These are phyloP conservation scores for Drosophila kambysellisi DNA, from an alignment of 2,888 invertebrate species.

Conservation along the genomic window DNA sequence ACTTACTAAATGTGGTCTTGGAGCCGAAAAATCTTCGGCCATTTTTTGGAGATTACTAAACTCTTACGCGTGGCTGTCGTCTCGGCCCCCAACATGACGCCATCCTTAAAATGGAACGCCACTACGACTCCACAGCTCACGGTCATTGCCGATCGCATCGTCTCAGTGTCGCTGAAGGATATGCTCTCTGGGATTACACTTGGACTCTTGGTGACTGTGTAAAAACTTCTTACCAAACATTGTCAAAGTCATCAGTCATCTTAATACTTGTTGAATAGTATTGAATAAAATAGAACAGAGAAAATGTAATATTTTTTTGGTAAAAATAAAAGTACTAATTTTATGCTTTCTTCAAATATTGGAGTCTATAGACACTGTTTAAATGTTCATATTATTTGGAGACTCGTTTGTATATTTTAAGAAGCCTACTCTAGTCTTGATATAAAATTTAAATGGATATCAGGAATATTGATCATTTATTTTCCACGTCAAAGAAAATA, in stretches of 20 bases:
- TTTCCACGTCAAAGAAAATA: background rate
- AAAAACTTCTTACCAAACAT: background rate
- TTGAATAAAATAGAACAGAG: background rate
- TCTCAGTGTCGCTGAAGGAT: background rate
- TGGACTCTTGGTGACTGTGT: background rate
- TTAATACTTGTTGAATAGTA: too few species aligned
- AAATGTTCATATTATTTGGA: background rate
- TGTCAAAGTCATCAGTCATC: background rate
- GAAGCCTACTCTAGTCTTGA: background rate
- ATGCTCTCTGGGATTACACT: background rate
- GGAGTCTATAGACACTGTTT: background rate
- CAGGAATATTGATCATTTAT: background rate
- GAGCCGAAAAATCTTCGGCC: background rate
- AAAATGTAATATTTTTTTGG: background rate
- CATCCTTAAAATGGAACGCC: background rate
- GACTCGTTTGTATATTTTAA: background rate
- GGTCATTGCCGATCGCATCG: background rate
- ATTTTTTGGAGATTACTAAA: background rate
- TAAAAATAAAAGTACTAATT: background rate
- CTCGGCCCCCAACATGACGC: background rate
- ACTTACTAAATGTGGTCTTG: conserved; percentile 1
- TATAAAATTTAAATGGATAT: background rate
- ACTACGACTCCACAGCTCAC: background rate
- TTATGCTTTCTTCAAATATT: background rate
- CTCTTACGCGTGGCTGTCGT: background rate